Conservation (phyloP, 2,113 vertebrate species). For the Butorides virescens region DNA sequence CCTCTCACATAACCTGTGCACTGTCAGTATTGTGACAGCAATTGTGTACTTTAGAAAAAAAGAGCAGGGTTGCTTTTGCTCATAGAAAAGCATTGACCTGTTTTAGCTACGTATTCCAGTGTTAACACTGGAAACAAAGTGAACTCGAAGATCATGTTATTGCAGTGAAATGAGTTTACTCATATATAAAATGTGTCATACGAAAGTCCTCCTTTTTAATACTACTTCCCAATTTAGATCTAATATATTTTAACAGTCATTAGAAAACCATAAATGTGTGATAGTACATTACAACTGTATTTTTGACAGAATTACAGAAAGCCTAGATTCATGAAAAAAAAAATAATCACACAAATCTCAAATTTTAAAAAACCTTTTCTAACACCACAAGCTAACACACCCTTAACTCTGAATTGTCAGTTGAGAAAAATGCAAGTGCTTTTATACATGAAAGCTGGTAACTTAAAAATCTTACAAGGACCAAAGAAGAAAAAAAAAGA, state of each 20-base stretch:
- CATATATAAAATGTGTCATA: background rate
- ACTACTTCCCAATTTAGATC: background rate
- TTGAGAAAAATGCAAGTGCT: background rate
- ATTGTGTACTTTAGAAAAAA: background rate
- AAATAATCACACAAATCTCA: background rate
- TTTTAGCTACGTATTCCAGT: background rate
- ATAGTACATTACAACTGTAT: background rate
- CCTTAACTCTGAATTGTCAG: background rate
- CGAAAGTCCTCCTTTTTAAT: background rate
- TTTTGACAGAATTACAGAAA: background rate
- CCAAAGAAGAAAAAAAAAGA: background rate
- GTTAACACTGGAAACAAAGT: background rate
- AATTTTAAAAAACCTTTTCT: background rate
- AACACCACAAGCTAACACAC: background rate
- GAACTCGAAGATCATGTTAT: background rate
- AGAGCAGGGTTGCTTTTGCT: background rate
- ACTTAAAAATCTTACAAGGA: background rate
- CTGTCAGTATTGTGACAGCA: background rate
- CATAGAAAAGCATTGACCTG: background rate
- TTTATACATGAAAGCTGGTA: background rate
- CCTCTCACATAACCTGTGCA: background rate
- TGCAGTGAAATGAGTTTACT: background rate
- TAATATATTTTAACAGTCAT: background rate
- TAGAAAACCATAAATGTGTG: background rate
- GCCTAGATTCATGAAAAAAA: background rate